Evolutionary conservation across 1,140 invertebrate species (phyloP).

Genomic region (Scaptodrosophila lebanonensis): DNA sequence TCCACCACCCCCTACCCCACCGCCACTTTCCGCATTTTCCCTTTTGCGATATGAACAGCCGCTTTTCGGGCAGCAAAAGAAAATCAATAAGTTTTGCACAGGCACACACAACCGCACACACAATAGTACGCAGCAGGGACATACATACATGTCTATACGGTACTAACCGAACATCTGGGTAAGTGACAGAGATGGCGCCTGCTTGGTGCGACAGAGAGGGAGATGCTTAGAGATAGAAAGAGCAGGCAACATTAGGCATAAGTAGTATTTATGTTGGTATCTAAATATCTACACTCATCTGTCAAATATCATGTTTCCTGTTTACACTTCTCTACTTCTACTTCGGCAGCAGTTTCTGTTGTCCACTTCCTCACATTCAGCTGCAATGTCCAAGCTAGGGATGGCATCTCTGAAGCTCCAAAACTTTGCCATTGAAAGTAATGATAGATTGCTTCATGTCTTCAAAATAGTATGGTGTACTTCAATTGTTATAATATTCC

Average conservation of each 20-base stretch:
- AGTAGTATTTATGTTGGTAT: constrained; percentile 71
- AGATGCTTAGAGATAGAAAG: too few relatives aligned
- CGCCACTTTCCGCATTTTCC: too few relatives aligned
- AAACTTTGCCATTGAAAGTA: too few relatives aligned
- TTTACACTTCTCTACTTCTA: constrained; percentile 45
- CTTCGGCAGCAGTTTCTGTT: too few relatives aligned
- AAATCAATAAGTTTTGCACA: constrained; percentile 54
- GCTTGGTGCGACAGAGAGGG: not conserved
- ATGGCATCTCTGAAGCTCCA: too few relatives aligned
- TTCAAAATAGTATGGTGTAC: too few relatives aligned
- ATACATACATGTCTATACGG: not conserved
- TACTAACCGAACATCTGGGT: not conserved
- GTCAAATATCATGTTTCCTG: constrained; percentile 72
- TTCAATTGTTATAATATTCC: too few relatives aligned
- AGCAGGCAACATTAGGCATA: constrained; percentile 34
- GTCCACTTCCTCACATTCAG: too few relatives aligned
- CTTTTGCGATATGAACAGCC: constrained; percentile 1
- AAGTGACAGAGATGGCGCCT: not conserved
- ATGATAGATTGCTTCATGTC: too few relatives aligned
- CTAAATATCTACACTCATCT: constrained; percentile 71
- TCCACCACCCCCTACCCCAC: too few relatives aligned
- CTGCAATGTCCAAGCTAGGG: too few relatives aligned
- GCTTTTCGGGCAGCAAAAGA: constrained; percentile 52
- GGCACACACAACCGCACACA: not conserved
- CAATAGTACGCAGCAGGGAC: too few relatives aligned